Base-by-base conservation (phyloP, 2,113 vertebrate species). In the Cathartes aura region DNA sequence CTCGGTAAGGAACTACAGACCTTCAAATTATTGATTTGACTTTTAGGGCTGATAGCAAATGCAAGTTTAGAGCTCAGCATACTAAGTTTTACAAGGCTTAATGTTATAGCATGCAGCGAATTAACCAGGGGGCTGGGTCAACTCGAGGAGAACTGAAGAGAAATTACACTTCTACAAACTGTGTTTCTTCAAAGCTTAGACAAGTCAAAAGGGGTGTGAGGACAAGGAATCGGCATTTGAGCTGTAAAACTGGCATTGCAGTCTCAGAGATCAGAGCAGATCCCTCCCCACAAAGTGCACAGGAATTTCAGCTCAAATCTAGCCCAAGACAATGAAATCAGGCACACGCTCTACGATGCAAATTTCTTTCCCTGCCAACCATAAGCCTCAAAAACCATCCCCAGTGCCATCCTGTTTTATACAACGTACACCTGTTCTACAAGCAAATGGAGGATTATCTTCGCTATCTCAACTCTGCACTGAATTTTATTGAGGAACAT, bases 401-500 rank as follows among this genome's bases (percentile, higher is more conserved):
- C 53, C 81, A 19, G 13, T 48, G 56, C 58, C 32, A 30, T 34
- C 43, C 64, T 62, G 62, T 53, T 94, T 87, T 66, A 90, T 76
- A 52, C 29, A 90, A 94, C 2, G 0, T 34, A 87, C 72, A 94
- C 92, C 90, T 93, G 82, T 87, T 88, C 79, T 79, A 96, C 87
- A 93, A 90, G 87, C 74, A 96, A 94, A 92, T 20, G 58, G 80
- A 90, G 82, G 52, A 96, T 96, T 63, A 93, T 74, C 86, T 89
- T 80, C 9, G 2, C 79, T 87, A 85, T 56, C 60, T 88, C 93
- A 92, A 68, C 59, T 62, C 75, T 23, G 50, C 4, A 0, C 64
- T 75, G 66, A 73, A 78, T 96, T 96, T 89, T 82, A 96, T 55
- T 71, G 89, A 97, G 95, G 86, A 97, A 91, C 40, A 82, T 92